phyloP scores from a whole-genome alignment of 2,797 vertebrate genomes.

The Philypnodon macrostomus region DNA sequence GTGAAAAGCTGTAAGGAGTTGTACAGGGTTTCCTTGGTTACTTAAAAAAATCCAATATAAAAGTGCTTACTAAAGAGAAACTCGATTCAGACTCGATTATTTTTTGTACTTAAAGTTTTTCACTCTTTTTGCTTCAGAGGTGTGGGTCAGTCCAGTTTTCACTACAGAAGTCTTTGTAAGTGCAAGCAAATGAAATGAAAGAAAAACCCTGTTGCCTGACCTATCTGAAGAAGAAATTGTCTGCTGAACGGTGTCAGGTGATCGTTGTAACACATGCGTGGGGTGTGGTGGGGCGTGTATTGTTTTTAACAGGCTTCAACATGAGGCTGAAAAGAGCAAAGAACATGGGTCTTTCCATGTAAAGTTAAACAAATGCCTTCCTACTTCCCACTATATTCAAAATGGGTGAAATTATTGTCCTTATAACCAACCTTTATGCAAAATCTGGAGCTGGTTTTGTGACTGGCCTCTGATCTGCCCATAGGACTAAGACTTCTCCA shows the following conservation, averaged over 20 bases:
- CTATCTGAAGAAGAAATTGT: background rate
- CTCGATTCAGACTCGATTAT: too few species aligned
- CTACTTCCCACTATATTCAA: too few species aligned
- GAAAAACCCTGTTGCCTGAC: background rate
- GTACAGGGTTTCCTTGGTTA: background rate
- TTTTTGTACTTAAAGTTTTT: too few species aligned
- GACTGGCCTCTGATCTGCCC: constrained; percentile 38
- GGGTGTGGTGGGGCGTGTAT: constrained; percentile 22
- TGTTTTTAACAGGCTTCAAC: constrained; percentile 26
- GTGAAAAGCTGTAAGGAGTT: constrained; percentile 1
- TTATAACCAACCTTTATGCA: too few species aligned
- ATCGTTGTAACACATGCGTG: constrained; percentile 3
- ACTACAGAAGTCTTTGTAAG: background rate
- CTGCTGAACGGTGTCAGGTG: constrained; percentile 6
- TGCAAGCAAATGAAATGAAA: constrained; percentile 11
- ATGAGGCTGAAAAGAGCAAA: constrained; percentile 10
- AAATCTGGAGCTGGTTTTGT: too few species aligned
- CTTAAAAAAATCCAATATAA: background rate
- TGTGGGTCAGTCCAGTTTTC: background rate
- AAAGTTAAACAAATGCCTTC: too few species aligned
- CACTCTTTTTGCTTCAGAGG: constrained; percentile 1
- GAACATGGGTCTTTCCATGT: background rate
- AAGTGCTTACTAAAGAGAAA: too few species aligned
- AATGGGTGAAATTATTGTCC: too few species aligned
- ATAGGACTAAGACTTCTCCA: constrained; percentile 27